These are phyloP conservation scores for Callimorpha dominula DNA, from an alignment of 2,888 invertebrate species.

Conservation along the genomic window DNA sequence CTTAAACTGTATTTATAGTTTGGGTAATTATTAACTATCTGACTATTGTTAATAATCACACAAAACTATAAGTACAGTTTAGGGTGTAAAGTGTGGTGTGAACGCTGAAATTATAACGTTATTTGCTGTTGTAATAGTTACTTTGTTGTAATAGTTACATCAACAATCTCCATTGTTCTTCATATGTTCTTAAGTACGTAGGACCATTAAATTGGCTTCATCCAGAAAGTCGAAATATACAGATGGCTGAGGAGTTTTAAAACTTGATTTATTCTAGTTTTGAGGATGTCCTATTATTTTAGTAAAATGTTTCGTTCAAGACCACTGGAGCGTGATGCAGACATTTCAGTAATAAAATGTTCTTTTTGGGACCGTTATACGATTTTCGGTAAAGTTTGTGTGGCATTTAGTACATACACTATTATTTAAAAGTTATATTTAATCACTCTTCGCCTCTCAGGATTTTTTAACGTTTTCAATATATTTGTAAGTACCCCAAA, in stretches of 20 bases:
- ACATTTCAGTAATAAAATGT: conserved; percentile 21
- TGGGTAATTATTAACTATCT: background rate
- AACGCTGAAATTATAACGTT: background rate
- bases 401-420: conserved; percentile 26
- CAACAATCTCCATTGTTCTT: background rate
- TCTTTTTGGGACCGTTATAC: conserved; percentile 24
- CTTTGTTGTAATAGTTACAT: background rate
- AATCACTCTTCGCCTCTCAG: background rate
- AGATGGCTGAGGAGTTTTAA: background rate
- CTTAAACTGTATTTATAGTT: conserved; percentile 19
- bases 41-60: no score
- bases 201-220: background rate
- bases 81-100: no score
- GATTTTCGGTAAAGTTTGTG: conserved; percentile 15
- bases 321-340: conserved; percentile 23
- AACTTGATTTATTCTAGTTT: background rate
- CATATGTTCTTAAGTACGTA: background rate
- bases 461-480: background rate
- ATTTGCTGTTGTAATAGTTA: background rate
- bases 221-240: background rate
- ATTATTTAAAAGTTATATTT: background rate
- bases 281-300: conserved; percentile 4
- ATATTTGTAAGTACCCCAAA: background rate
- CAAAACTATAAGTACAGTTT: no score
- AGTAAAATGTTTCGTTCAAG: conserved; percentile 21